A percentile compares a stretch with the other conserved stretches of the same genome.
These are phyloP conservation scores for Aradus depressus DNA, from an alignment of 2,888 invertebrate genomes.

Conservation along the genomic window DNA sequence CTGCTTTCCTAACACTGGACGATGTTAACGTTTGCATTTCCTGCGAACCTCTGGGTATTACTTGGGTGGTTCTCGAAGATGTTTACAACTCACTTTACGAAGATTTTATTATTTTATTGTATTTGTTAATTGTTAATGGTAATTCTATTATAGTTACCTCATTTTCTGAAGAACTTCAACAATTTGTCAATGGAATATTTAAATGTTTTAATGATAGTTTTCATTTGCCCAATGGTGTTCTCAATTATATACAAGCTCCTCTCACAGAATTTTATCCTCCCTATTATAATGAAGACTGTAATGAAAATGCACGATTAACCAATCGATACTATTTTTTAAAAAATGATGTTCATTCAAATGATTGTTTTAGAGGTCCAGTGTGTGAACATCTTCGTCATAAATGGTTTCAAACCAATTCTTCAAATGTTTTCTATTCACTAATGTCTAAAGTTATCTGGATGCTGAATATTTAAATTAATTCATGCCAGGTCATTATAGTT, in stretches of 20 bases:
- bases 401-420: conserved; percentile 6
- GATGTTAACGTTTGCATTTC: conserved; percentile 8
- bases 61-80: conserved; percentile 8
- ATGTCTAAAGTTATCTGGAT: conserved; percentile 13
- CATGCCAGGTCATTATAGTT: too few relatives aligned
- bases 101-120: conserved; percentile 8
- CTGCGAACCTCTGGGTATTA: conserved; percentile 6
- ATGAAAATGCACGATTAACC: conserved; percentile 9
- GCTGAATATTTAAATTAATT: conserved; percentile 10
- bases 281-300: conserved; percentile 1
- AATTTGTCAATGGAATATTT: conserved; percentile 2
- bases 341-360: conserved; percentile 10
- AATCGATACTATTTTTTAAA: conserved; percentile 9
- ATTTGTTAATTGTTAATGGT: conserved; percentile 3
- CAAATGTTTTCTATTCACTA: conserved; percentile 6
- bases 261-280: conserved; percentile 5
- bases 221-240: conserved; percentile 6
- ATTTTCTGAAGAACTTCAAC: conserved; percentile 8
- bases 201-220: conserved; percentile 12
- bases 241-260: conserved; percentile 10
- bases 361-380: conserved; percentile 10
- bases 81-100: conserved; percentile 10
- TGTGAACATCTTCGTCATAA: conserved; percentile 10
- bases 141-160: conserved; percentile 13
- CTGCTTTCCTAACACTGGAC: conserved; percentile 5